A percentile compares a stretch with the other conserved stretches of the same genome.
These are phyloP conservation scores for Momotus momota DNA, from an alignment of 2,797 vertebrate species.

Conservation along the genomic window DNA sequence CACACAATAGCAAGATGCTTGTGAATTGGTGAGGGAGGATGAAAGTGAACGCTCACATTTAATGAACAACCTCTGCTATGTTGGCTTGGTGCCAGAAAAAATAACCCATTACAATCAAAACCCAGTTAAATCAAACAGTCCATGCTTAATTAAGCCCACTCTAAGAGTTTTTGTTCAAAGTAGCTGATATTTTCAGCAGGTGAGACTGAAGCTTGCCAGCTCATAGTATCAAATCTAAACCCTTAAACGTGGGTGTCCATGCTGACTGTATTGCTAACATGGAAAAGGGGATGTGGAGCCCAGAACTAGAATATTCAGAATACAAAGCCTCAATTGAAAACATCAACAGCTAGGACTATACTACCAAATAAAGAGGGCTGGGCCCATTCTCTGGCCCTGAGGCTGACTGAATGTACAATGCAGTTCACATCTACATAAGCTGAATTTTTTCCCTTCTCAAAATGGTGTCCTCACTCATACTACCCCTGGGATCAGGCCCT, in stretches of 20 bases:
- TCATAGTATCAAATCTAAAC: constrained; percentile 43
- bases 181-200: constrained; percentile 75
- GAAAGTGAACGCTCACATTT: constrained; percentile 34
- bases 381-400: background rate
- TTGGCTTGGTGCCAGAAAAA: constrained; percentile 74
- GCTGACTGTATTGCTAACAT: background rate
- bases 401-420: background rate
- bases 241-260: background rate
- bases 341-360: background rate
- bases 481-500: background rate
- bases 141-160: constrained; percentile 73
- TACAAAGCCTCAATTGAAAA: background rate
- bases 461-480: background rate
- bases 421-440: background rate
- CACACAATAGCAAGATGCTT: constrained; percentile 33
- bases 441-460: background rate
- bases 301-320: background rate
- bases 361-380: background rate
- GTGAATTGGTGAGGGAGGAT: background rate
- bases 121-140: constrained; percentile 72
- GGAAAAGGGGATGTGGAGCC: background rate
- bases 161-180: constrained; percentile 64
- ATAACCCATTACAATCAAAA: constrained; percentile 74
- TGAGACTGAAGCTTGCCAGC: constrained; percentile 80
- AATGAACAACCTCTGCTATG: constrained; percentile 35